These are phyloP conservation scores for Galago senegalensis DNA, from an alignment of 2,797 vertebrate species.

Conservation along the genomic window DNA sequence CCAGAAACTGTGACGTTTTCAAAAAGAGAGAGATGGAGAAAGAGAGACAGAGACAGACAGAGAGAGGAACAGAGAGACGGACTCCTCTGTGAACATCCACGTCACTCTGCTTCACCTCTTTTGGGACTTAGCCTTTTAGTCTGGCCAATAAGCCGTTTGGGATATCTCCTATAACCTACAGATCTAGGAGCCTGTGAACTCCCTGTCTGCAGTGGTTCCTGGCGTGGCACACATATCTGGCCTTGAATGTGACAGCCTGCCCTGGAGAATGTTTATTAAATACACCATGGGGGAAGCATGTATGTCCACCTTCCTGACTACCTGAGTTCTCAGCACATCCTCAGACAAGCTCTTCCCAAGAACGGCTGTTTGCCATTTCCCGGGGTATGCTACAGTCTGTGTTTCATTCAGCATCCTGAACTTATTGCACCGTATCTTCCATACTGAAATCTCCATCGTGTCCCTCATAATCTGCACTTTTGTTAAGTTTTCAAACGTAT, in stretches of 20 bases:
- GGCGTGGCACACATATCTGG: neutral
- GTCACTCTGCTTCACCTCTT: neutral
- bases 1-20: neutral
- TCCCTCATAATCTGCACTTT: neutral
- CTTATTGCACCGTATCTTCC: neutral
- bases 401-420: neutral
- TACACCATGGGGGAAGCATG: fast-evolving
- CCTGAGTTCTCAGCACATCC: neutral
- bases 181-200: neutral
- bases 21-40: neutral
- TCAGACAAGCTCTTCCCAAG: neutral
- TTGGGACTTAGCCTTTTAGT: neutral
- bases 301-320: neutral
- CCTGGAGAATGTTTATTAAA: neutral
- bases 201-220: neutral
- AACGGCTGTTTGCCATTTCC: neutral
- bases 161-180: fast-evolving
- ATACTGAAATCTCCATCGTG: neutral
- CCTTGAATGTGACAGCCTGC: neutral
- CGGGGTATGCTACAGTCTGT: neutral
- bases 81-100: neutral
- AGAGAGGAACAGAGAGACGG: fast-evolving
- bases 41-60: neutral
- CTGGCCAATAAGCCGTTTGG: neutral
- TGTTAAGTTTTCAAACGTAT: neutral